Conservation (phyloP, 2,888 invertebrate species). For the Euzetes globulus region DNA sequence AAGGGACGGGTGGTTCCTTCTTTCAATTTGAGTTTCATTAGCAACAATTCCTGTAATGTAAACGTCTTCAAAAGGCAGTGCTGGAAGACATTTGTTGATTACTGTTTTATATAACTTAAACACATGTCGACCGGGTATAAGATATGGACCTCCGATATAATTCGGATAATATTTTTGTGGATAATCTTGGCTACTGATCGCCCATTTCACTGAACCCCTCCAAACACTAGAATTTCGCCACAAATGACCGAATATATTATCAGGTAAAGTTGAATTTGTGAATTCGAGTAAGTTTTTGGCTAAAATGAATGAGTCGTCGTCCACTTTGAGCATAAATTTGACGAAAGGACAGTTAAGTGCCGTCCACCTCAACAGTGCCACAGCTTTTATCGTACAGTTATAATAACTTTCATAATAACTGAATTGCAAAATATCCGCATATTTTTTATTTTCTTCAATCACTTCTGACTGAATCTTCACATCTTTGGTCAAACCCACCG, state of each 20-base stretch:
- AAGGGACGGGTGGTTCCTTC: background rate
- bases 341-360: slow-evolving; percentile 20
- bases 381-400: slow-evolving; percentile 22
- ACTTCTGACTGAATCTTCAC: background rate
- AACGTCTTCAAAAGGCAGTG: slow-evolving; percentile 6
- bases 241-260: background rate
- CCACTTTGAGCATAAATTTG: slow-evolving; percentile 19
- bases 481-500: background rate
- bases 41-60: slow-evolving; percentile 32
- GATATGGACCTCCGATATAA: slow-evolving; percentile 21
- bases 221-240: background rate
- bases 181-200: slow-evolving; percentile 12
- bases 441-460: background rate
- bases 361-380: slow-evolving; percentile 20
- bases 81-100: background rate
- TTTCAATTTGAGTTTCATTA: background rate
- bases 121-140: background rate
- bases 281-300: background rate
- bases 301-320: slow-evolving; percentile 8
- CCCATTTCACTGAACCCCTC: background rate
- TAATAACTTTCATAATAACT: slow-evolving; percentile 22
- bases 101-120: background rate
- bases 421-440: slow-evolving; percentile 9
- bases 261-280: background rate
- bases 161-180: slow-evolving; percentile 10